Conservation (phyloP, 1,140 invertebrate species). For the Matsumurasca onukii region DNA sequence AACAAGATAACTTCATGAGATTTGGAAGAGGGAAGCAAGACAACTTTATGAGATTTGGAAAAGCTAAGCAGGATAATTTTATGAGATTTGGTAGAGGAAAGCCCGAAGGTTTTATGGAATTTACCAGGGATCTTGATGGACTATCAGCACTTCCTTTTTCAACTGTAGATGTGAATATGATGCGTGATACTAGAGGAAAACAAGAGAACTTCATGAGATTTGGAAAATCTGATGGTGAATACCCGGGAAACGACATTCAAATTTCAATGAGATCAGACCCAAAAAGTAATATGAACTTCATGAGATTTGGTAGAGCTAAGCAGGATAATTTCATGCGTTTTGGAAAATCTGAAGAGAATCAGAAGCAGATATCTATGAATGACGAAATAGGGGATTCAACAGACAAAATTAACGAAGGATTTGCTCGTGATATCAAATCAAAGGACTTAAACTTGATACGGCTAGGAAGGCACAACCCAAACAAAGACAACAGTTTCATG, state of each 20-base stretch:
- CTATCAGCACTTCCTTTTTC: too few relatives aligned
- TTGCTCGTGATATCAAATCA: neutral
- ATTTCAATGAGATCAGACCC: constrained; percentile 37
- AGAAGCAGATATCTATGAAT: neutral
- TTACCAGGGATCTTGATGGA: constrained; percentile 20
- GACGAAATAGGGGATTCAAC: neutral
- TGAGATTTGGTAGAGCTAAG: constrained; percentile 17
- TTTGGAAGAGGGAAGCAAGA: constrained; percentile 27
- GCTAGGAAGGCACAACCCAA: neutral
- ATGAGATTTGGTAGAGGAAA: constrained; percentile 27
- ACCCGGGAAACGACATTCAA: too few relatives aligned
- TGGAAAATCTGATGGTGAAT: constrained; percentile 16
- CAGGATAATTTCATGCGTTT: constrained; percentile 11
- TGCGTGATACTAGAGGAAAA: too few relatives aligned
- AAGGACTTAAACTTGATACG: constrained; percentile 23
- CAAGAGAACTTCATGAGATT: constrained; percentile 12
- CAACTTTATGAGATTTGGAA: constrained; percentile 33
- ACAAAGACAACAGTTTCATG: constrained; percentile 18
- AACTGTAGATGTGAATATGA: too few relatives aligned
- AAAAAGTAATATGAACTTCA: constrained; percentile 17
- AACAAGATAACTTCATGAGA: constrained; percentile 27
- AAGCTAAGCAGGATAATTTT: constrained; percentile 8
- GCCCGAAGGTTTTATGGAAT: constrained; percentile 22
- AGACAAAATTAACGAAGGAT: neutral
- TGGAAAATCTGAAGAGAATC: constrained; percentile 19